Evolutionary conservation across 2,113 vertebrate genomes (phyloP).

Genomic region (Lampris megalopsis): DNA sequence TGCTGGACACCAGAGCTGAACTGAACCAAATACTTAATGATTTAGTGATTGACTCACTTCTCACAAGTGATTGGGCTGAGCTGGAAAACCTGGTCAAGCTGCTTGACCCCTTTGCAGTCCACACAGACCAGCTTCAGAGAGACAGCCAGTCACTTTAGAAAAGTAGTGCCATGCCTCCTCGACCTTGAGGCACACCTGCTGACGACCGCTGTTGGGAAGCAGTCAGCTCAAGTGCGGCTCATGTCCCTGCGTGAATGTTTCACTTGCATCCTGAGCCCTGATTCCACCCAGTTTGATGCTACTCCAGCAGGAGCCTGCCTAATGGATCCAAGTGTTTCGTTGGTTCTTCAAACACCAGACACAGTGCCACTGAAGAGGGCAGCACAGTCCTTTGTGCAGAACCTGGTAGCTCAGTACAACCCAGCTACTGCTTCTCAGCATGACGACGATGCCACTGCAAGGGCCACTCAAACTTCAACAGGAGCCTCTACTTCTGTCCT

Average conservation of each 20-base stretch:
- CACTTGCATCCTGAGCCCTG: slow-evolving; percentile 21
- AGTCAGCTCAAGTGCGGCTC: slow-evolving; percentile 19
- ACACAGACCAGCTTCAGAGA: slow-evolving; percentile 42
- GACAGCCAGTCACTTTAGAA: slow-evolving; percentile 35
- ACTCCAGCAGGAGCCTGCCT: slow-evolving; percentile 25
- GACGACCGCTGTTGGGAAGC: slow-evolving; percentile 14
- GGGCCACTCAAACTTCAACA: slow-evolving; percentile 3
- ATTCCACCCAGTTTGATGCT: slow-evolving; percentile 19
- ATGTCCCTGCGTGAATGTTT: slow-evolving; percentile 27
- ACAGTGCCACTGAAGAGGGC: slow-evolving; percentile 19
- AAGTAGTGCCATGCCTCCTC: slow-evolving; percentile 30
- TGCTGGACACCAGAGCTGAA: slow-evolving; percentile 40
- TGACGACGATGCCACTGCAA: not conserved
- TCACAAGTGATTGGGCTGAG: slow-evolving; percentile 37
- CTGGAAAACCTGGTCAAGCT: slow-evolving; percentile 32
- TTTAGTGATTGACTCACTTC: slow-evolving; percentile 37
- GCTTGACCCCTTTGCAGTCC: slow-evolving; percentile 29
- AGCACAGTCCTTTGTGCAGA: slow-evolving; percentile 33
- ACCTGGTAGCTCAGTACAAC: slow-evolving; percentile 15
- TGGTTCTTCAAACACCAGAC: slow-evolving; percentile 30
- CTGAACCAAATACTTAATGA: slow-evolving; percentile 37
- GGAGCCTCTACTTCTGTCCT: not conserved
- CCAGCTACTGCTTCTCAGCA: not conserved
- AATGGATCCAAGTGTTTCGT: slow-evolving; percentile 39
- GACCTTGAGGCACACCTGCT: slow-evolving; percentile 39